Evolutionary conservation across 1,140 invertebrate genomes (phyloP), one percentile per base, ranked within the genome.

Genomic region (Heliconius hermathena): DNA sequence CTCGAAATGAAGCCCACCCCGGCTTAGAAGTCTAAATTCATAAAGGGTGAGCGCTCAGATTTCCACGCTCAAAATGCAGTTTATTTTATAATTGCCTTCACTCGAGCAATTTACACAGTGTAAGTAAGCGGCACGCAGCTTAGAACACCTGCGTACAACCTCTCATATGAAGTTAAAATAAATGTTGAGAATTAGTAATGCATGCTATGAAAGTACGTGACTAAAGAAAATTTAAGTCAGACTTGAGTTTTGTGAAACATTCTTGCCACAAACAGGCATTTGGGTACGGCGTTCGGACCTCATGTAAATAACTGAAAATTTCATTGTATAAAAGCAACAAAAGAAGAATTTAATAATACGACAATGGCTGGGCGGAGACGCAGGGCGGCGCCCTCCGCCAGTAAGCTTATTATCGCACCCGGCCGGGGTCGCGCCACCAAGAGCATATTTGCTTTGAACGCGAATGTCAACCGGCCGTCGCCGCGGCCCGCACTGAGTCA

Each of bases 381-480:
- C 83, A 73, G 85, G 85, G 85, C 83, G 81, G 85, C 82, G 85
- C 87, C 86, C 85, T 85, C 84, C 80, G 82, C 81, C 82, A 78
- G 87, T 94, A 94, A 94, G 92, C 91, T 93, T 94, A 93, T 94
- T 94, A 94, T 86, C 89, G 87, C 87, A 81, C 75, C 81, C 83
- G 83, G 78, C 52, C 78, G 78, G 79, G 86, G 81, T 83, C 82
- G 84, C 79, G 81, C 79, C 87, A 81, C 83, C 85, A 85, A 89
- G 86, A 89, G 88, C 88, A 90, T 94, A 87, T 94, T 94, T 92
- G 91, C 87, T 89, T 87, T 88, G 90, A 85, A 85, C 82, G 84
- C 85, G 88, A 90, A 89, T 88, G 92, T 91, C 90, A 91, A 87
- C 89, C 82, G 85, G 84, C 84, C 83, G 82, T 83, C 83, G 83